Percentiles rank a stretch among this genome's conserved stretches.
Conservation (phyloP, 1,140 invertebrate species). For the Drosophila ercepeae region DNA sequence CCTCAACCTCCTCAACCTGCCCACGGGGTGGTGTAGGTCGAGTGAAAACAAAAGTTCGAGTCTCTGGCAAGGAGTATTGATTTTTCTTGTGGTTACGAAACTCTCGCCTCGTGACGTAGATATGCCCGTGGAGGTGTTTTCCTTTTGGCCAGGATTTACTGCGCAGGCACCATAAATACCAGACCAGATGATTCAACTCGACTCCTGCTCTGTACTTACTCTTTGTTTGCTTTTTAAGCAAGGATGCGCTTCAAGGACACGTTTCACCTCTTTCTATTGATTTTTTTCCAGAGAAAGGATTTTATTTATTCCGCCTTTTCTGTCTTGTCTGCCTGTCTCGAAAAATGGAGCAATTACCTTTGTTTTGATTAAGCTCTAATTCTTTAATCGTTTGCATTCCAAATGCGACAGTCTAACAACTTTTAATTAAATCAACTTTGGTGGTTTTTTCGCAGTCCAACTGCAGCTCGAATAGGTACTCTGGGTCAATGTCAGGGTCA, state of each 20-base stretch:
- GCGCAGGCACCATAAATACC: conserved; percentile 53
- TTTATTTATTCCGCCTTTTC: background rate
- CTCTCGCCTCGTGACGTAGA: conserved; percentile 57
- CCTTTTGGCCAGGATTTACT: conserved; percentile 22
- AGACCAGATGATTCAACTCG: conserved; percentile 55
- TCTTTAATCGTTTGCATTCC: conserved; percentile 20
- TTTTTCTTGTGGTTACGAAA: conserved; percentile 73
- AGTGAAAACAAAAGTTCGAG: conserved; percentile 68
- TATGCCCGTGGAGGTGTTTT: conserved; percentile 7
- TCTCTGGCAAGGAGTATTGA: conserved; percentile 61
- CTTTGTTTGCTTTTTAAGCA: background rate
- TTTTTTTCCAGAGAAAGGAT: conserved; percentile 1
- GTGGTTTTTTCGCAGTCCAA: background rate
- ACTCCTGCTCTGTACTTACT: background rate
- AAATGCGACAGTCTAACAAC: conserved; percentile 23
- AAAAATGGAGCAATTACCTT: conserved; percentile 25
- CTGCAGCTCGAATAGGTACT: conserved; percentile 10
- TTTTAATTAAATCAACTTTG: conserved; percentile 18
- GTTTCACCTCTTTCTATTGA: conserved; percentile 16
- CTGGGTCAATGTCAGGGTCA: conserved; percentile 57
- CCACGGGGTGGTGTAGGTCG: conserved; percentile 42
- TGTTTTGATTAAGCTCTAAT: conserved; percentile 33
- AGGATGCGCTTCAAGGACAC: conserved; percentile 33
- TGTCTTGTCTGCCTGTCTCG: background rate
- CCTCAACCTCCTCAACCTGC: conserved; percentile 10